A percentile compares a stretch with the other conserved stretches of the same genome.
Conservation (phyloP, 2,113 vertebrate genomes). For the Clarias gariepinus region DNA sequence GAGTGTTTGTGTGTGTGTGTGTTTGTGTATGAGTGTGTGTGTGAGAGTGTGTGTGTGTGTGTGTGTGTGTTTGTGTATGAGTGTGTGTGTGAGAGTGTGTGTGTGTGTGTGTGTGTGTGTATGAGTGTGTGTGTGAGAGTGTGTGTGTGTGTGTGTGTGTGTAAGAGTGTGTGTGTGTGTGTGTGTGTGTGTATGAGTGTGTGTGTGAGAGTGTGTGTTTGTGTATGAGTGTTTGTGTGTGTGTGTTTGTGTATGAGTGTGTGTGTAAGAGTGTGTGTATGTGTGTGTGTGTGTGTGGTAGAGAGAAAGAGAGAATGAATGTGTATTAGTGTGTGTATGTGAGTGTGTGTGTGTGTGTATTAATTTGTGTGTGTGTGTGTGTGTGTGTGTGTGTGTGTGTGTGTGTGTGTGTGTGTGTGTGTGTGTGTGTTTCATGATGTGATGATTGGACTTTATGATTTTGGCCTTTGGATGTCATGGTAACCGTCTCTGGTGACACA, state of each 20-base stretch:
- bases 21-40: background rate
- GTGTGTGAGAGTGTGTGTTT: background rate
- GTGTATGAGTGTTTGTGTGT: too few relatives aligned
- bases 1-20: background rate
- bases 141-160: too few relatives aligned
- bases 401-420: conserved; percentile 9
- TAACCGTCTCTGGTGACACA: background rate
- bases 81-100: background rate
- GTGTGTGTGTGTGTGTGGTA: too few relatives aligned
- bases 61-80: conserved; percentile 2
- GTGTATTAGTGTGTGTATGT: too few relatives aligned
- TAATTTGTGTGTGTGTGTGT: background rate
- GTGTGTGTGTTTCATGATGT: background rate
- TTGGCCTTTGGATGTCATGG: conserved; percentile 23
- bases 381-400: background rate
- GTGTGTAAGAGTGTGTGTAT: too few relatives aligned
- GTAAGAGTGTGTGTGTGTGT: too few relatives aligned
- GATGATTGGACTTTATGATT: conserved; percentile 4
- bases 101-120: too few relatives aligned
- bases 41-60: background rate
- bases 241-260: too few relatives aligned
- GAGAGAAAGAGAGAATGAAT: too few relatives aligned
- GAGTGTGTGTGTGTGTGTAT: background rate
- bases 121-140: too few relatives aligned
- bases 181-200: too few relatives aligned